A percentile compares a stretch with the other conserved stretches of the same genome.
phyloP scores from a whole-genome alignment of 2,797 vertebrate species.

The Catharus ustulatus region DNA sequence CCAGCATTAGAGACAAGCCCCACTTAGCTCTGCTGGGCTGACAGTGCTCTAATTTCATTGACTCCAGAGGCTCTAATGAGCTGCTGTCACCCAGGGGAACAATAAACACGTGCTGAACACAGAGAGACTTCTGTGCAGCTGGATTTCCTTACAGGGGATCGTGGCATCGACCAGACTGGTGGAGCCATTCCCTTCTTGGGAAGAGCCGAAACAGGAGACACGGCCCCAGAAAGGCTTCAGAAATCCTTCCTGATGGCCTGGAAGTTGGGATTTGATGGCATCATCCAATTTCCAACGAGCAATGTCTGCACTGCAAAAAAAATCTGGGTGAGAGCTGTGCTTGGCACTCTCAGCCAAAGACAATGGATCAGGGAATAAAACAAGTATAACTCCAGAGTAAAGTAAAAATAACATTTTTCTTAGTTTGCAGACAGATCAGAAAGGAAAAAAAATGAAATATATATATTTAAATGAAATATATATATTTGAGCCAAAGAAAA shows the following conservation, averaged over 20 bases:
- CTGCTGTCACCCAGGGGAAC: background rate
- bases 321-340: background rate
- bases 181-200: background rate
- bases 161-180: background rate
- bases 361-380: background rate
- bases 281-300: background rate
- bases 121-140: background rate
- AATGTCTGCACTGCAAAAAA: background rate
- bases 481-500: background rate
- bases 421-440: background rate
- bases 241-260: background rate
- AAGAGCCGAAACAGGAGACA: background rate
- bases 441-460: background rate
- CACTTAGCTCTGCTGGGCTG: background rate
- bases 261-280: background rate
- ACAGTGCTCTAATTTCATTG: conserved; percentile 4
- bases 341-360: background rate
- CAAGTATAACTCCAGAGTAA: background rate
- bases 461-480: background rate
- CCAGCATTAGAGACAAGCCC: background rate
- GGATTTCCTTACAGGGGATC: conserved; percentile 14
- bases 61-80: conserved; percentile 1
- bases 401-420: background rate
- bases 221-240: background rate
- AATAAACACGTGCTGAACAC: background rate